Conservation (phyloP, 2,113 vertebrate species). For the Ciconia stormi region DNA sequence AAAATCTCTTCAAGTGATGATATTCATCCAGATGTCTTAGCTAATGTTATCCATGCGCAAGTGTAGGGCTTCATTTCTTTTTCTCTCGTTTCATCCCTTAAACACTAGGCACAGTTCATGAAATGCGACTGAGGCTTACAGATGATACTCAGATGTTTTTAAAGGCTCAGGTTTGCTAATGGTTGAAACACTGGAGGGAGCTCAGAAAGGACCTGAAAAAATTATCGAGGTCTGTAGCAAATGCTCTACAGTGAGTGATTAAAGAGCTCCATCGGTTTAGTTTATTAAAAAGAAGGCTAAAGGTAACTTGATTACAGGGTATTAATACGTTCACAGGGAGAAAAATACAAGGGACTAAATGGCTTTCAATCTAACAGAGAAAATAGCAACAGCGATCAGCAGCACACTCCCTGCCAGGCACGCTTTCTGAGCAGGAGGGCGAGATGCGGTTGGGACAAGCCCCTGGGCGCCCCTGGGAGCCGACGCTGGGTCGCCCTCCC, state of each 20-base stretch:
- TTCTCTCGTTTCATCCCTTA: not conserved
- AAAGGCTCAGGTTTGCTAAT: not conserved
- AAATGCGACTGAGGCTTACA: not conserved
- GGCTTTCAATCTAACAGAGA: not conserved
- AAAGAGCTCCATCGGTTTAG: not conserved
- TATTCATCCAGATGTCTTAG: conserved; percentile 36
- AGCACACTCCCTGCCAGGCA: not conserved
- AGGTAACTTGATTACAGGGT: not conserved
- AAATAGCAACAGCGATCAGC: accelerated
- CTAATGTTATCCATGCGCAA: conserved; percentile 10
- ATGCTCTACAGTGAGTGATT: not conserved
- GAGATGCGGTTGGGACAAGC: not conserved
- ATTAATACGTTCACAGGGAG: not conserved
- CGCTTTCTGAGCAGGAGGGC: not conserved
- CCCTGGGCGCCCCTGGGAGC: not conserved
- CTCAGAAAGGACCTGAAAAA: not conserved
- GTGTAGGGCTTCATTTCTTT: not conserved
- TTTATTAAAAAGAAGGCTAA: not conserved
- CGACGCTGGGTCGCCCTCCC: not conserved
- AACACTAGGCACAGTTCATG: not conserved
- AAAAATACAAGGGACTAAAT: not conserved
- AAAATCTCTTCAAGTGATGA: not conserved
- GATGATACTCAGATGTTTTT: not conserved
- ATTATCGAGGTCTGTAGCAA: not conserved
- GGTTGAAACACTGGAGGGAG: not conserved